These are phyloP conservation scores for Eulemur mongoz DNA, from an alignment of 2,797 vertebrate species.

Conservation along the genomic window DNA sequence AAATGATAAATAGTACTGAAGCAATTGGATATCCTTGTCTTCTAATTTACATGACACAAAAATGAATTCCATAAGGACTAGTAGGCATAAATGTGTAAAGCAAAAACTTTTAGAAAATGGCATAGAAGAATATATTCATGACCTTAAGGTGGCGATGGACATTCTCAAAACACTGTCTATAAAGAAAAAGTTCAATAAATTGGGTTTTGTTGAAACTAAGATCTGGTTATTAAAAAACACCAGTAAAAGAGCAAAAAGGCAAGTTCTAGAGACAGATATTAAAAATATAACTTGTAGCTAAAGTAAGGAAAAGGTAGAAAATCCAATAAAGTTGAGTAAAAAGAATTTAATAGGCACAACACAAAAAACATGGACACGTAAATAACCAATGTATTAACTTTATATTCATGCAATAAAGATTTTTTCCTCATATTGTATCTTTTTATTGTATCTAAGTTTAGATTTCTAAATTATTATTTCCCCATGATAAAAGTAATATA, in stretches of 20 bases:
- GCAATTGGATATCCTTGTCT: background rate
- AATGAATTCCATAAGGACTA: background rate
- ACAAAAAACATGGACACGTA: background rate
- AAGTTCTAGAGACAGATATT: background rate
- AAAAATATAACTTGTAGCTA: background rate
- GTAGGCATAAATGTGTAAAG: background rate
- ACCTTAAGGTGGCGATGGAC: background rate
- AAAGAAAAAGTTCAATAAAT: background rate
- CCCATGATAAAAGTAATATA: background rate
- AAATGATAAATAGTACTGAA: background rate
- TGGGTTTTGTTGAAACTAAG: constrained; percentile 1
- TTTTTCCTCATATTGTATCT: background rate
- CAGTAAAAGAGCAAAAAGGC: background rate
- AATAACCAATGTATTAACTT: background rate
- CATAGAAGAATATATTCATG: background rate
- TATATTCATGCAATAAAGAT: background rate
- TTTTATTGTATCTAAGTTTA: background rate
- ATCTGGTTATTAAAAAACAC: background rate
- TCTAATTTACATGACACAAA: background rate
- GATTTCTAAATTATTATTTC: background rate
- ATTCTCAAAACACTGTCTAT: background rate
- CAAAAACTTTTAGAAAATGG: background rate
- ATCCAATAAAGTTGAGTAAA: background rate
- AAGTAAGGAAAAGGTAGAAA: background rate
- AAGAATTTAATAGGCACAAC: background rate